Percentiles rank a stretch among this genome's conserved stretches.
Conservation (phyloP, 2,797 vertebrate genomes). For the Spatula clypeata region DNA sequence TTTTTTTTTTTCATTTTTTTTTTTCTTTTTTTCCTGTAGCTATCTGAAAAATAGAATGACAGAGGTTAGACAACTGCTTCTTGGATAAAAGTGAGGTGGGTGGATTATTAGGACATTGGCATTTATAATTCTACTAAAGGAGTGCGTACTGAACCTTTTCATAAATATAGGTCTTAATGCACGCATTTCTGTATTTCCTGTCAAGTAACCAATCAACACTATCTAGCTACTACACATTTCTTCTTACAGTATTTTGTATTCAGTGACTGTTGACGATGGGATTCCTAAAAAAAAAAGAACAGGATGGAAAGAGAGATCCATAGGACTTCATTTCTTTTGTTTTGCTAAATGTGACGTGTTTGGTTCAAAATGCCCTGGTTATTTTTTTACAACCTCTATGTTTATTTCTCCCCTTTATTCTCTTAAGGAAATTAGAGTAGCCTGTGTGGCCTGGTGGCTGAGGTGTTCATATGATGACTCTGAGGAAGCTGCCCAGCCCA, state of each 20-base stretch:
- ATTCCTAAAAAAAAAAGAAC: neutral
- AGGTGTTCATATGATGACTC: neutral
- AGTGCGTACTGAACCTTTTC: constrained; percentile 32
- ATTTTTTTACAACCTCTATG: neutral
- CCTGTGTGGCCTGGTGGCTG: neutral
- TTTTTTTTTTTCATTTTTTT: constrained; percentile 55
- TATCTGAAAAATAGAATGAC: constrained; percentile 42
- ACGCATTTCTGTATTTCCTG: constrained; percentile 48
- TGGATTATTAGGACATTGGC: constrained; percentile 1
- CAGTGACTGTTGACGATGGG: neutral
- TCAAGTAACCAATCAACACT: constrained; percentile 48
- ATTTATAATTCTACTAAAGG: constrained; percentile 54
- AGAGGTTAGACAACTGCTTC: constrained; percentile 12
- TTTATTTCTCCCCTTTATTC: neutral
- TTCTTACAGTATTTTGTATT: constrained; percentile 1
- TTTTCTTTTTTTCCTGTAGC: constrained; percentile 64
- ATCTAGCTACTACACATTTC: constrained; percentile 44
- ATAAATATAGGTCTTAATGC: constrained; percentile 24
- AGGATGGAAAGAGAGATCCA: neutral
- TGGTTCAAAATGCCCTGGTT: neutral
- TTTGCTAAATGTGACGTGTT: neutral
- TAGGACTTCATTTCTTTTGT: neutral
- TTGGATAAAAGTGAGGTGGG: constrained; percentile 3
- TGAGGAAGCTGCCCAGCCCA: neutral
- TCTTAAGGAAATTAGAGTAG: neutral